Base-by-base conservation (phyloP, 2,797 vertebrate species). In the Danio aesculapii region DNA sequence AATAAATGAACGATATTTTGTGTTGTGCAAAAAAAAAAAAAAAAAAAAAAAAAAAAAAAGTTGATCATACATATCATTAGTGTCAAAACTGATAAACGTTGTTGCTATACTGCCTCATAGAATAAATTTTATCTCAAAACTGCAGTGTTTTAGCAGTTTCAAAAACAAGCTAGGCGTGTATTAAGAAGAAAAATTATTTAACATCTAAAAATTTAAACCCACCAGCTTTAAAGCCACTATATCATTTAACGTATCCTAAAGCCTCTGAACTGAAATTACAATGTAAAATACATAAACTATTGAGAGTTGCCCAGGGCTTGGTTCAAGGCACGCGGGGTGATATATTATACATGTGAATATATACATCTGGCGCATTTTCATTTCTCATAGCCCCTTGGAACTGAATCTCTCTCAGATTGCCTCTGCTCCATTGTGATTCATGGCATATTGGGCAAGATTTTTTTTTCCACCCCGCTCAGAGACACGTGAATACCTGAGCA, bases 391-490 rank as follows among this genome's bases (percentile, higher is more conserved):
- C 69, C 79, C 70, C 77, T 75, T 64, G 53, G 74, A 76, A 83
- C 67, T 71, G 74, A 57, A 59, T 75, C 52, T 75, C 46, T 66
- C 52, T 77, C 19, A 81, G 77, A 83, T 83, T 83, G 81, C 69
- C 69, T 79, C 41, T n/a, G 83, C 70, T 21, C 66, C 77, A 84
- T 84, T 79, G 83, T 77, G 82, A 86, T 83, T 84, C 75, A 71
- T 30, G 61, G 30, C 41, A 44, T 63, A 75, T 30, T 55, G 77
- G 49, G 30, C 64, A 66, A 64, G 64, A 74, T 62, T 67, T 76
- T 30, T 59, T 71, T 70, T 79, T 50, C 21, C 13, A 6, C 30
- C 57, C 14, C 14, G 19, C 59, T 57, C 70, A 13, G 17, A 68
- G 46, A 76, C 73, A 64, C 59, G 17, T 77, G 46, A 75, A 75